A percentile compares a stretch with the other conserved stretches of the same genome.
These are phyloP conservation scores for Tonatia bakeri DNA, from an alignment of 2,113 vertebrate genomes.

Conservation along the genomic window DNA sequence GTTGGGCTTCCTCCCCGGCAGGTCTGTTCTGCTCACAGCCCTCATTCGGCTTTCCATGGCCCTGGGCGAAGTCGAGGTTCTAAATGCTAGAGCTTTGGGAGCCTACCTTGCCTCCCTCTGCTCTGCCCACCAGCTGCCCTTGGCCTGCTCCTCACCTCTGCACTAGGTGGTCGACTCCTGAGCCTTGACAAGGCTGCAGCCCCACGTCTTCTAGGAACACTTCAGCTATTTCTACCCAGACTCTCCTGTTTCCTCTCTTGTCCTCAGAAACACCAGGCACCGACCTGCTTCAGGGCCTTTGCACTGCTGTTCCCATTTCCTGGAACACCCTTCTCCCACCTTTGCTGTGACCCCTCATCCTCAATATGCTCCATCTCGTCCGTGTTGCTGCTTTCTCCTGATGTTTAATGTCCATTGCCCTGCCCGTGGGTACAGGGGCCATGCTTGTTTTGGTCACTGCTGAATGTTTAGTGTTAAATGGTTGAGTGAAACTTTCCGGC, in stretches of 20 bases:
- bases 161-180: neutral
- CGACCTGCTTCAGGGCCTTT: neutral
- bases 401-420: neutral
- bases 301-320: neutral
- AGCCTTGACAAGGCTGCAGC: neutral
- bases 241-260: neutral
- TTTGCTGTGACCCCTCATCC: neutral
- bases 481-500: neutral
- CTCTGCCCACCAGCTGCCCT: neutral
- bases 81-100: too few relatives aligned
- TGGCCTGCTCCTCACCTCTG: neutral
- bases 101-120: fast-evolving
- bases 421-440: fast-evolving
- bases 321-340: neutral
- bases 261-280: neutral
- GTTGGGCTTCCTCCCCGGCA: neutral
- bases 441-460: neutral
- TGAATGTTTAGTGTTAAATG: neutral
- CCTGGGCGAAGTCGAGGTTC: neutral
- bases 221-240: too few relatives aligned
- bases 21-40: neutral
- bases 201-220: neutral
- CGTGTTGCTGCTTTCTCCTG: neutral
- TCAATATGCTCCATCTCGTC: neutral
- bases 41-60: neutral